Evolutionary conservation across 2,888 invertebrate genomes (phyloP), one percentile per base, ranked within the genome.

Genomic region (Lithophane socia): DNA sequence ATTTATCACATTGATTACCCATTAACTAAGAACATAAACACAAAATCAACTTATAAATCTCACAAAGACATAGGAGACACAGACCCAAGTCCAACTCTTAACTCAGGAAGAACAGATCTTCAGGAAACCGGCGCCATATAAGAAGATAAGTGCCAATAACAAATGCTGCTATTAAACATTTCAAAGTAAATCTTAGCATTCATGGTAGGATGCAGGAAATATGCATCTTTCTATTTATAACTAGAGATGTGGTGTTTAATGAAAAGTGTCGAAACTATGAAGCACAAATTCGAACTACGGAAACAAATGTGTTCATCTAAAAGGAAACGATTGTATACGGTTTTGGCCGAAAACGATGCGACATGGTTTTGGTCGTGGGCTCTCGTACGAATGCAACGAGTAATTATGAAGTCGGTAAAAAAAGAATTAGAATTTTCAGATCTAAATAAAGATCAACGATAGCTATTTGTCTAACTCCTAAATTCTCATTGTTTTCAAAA

Each of bases 161-260:
- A 71, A 84, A 82, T 72, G 70, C 60, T 47, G 73, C 77, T 60
- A 74, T 77, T 71, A 85, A 82, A 70, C 73, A 73, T 77, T 85
- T 83, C 85, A 81, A 83, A 73, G 83, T 73, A 73, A 81, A 68
- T 61, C 52, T 81, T 64, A 68, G 73, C 77, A 85, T 80, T 71
- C 70, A 68, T 37, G 21, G 47, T 60, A 49, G 37, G 66, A n/a
- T 82, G 87, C 88, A 90, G 92, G 91, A 92, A 92, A 92, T 85
- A 84, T 88, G 88, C 87, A 90, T 90, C 86, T 90, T 85, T 86
- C 21, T 68, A 68, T 77, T 82, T 82, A 42, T 60, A 29, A 47
- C 24, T 76, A 68, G 52, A 5, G 58, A 24, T 76, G 58, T 44
- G 37, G 1, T 42, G 13, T 60, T 13, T 24, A 44, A n/a, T 58